phyloP scores from a whole-genome alignment of 2,113 vertebrate species.

The Synchiropus splendidus region DNA sequence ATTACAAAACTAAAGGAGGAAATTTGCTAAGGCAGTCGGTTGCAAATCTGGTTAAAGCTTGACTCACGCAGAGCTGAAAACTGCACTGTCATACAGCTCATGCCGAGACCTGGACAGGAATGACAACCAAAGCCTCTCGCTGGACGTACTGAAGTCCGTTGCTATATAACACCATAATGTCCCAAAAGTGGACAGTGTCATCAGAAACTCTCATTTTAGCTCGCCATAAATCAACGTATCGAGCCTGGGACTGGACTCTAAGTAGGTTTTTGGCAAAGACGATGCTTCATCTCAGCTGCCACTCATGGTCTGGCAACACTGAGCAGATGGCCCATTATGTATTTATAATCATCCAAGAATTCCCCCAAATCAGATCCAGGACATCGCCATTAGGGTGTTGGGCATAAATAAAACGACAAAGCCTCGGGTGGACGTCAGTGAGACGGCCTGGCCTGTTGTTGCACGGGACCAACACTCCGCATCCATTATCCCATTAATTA shows the following conservation, averaged over 20 bases:
- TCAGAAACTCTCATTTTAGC: slow-evolving; percentile 4
- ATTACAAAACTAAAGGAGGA: no score
- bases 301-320: slow-evolving; percentile 37
- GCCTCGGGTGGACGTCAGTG: slow-evolving; percentile 2
- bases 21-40: no score
- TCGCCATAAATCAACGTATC: slow-evolving; percentile 23
- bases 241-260: no score
- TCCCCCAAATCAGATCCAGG: slow-evolving; percentile 47
- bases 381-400: slow-evolving; percentile 54
- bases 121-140: no score
- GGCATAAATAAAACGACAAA: slow-evolving; percentile 49
- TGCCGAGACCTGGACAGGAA: no score
- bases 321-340: slow-evolving; percentile 62
- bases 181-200: no score
- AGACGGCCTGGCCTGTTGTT: slow-evolving; percentile 1
- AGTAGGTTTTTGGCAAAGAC: slow-evolving; percentile 29
- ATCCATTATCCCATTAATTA: slow-evolving; percentile 16
- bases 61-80: no score
- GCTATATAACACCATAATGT: no score
- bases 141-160: no score
- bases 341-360: slow-evolving; percentile 62
- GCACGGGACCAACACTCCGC: slow-evolving; percentile 5
- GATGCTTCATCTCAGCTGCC: slow-evolving; percentile 48
- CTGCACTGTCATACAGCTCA: no score
- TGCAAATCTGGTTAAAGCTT: no score